Percentiles rank a stretch among this genome's conserved stretches.
These are phyloP conservation scores for Lepetodrilus schrolli DNA, from an alignment of 2,888 invertebrate genomes.

Conservation along the genomic window DNA sequence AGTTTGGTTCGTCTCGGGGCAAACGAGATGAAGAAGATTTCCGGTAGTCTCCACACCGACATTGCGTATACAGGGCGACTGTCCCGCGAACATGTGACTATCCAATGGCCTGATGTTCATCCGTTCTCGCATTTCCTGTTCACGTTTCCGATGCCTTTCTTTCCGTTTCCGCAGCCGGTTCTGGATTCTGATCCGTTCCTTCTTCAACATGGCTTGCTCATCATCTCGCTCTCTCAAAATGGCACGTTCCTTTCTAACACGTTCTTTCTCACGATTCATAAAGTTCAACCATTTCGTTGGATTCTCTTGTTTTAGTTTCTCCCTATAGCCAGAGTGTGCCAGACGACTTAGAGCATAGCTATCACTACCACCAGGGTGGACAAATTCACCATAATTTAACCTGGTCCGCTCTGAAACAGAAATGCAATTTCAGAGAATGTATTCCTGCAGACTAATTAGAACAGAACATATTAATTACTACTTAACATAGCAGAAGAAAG, in stretches of 20 bases:
- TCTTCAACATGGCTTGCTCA: slow-evolving; percentile 2
- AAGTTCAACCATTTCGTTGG: slow-evolving; percentile 10
- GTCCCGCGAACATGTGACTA: too few species aligned
- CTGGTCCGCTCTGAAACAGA: not conserved
- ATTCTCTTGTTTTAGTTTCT: slow-evolving; percentile 4
- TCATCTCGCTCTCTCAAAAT: slow-evolving; percentile 12
- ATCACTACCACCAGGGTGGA: not conserved
- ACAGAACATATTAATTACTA: too few species aligned
- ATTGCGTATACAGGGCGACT: too few species aligned
- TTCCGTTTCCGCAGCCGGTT: slow-evolving; percentile 10
- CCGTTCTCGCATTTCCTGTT: slow-evolving; percentile 1
- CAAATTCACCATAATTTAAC: not conserved
- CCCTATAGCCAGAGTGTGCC: not conserved
- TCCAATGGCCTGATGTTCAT: too few species aligned
- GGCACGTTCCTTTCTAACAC: slow-evolving; percentile 12
- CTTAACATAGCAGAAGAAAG: not conserved
- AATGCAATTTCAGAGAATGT: slow-evolving; percentile 23
- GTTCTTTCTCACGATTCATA: not conserved
- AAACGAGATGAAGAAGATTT: too few species aligned
- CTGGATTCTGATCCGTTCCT: slow-evolving; percentile 5
- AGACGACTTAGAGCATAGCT: not conserved
- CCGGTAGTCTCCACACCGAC: too few species aligned
- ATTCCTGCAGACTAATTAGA: slow-evolving; percentile 1
- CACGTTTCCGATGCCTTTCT: slow-evolving; percentile 5
- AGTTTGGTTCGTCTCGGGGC: too few species aligned